Base-by-base conservation (phyloP, 2,888 invertebrate species). In the Taphrorychus bicolor region DNA sequence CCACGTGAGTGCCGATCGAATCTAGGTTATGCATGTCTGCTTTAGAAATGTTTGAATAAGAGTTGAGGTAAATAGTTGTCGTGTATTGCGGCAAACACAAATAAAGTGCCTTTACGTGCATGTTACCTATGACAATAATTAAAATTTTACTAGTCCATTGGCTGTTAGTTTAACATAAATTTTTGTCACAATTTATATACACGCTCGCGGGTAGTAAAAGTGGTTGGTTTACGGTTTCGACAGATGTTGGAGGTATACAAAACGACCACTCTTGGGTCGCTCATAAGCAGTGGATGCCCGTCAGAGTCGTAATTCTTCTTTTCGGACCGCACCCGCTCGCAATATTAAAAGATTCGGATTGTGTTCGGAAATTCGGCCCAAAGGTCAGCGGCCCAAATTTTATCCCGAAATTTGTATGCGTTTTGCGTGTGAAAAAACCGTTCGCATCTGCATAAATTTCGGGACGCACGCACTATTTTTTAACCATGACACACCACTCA, bases 21-120 rank as follows among this genome's bases (percentile, higher is more conserved):
- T 60, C 54, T 66, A 56, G 59, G 59, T 66, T 66, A 60, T 66
- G 40, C 56, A 49, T 56, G 66, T 60, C 52, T 18, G 32, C 59
- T 49, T 59, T 59, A 60, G 52, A 52, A 40, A 21, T 60, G 52
- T 60, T 52, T 60, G 49, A 59, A 49, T 59, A 59, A 22, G 49
- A 49, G 14, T 42, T 45, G 45, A 14, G 59, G 22, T 60, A 41
- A 60, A 60, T 60, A 60, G 32, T 5, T 32, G 5, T 41, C 14
- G 22, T 23, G 16, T 41, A 56, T 56, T 56, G 19, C 17, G 11
- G 41, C 41, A 56, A 19, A 51, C 18, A 51, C 22, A 18, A 21
- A 51, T 51, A 19, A 51, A 51, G 21, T 18, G 11, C 21, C 51
- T 51, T 51, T 45, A 45, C 18, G 14, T 18, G 45, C 45, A 17